These are phyloP conservation scores for Sphyrna mokarran DNA, from an alignment of 2,113 vertebrate genomes.

Conservation along the genomic window DNA sequence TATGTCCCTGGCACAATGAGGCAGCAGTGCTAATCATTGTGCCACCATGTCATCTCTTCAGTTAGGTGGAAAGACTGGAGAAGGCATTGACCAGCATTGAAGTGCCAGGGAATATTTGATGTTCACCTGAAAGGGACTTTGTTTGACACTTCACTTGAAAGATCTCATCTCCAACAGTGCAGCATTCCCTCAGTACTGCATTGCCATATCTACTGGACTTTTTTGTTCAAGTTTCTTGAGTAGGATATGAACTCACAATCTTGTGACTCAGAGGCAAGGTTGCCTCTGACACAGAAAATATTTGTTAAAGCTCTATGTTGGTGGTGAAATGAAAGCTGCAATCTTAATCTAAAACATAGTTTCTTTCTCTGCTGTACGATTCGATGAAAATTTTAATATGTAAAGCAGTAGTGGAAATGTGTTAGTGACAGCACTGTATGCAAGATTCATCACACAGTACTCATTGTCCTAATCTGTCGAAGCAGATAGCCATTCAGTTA, in stretches of 20 bases:
- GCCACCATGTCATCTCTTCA: no score
- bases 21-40: no score
- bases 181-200: neutral
- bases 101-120: neutral
- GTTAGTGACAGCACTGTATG: neutral
- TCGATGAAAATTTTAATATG: neutral
- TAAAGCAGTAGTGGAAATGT: neutral
- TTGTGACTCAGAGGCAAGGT: neutral
- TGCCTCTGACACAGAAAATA: neutral
- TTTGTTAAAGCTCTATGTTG: neutral
- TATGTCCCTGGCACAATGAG: no score
- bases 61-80: neutral
- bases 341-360: neutral
- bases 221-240: neutral
- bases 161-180: neutral
- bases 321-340: neutral
- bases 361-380: neutral
- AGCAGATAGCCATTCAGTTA: neutral
- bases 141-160: neutral
- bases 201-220: neutral
- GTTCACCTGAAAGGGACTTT: neutral
- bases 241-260: neutral
- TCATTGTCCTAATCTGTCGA: neutral
- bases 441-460: neutral
- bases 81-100: neutral